phyloP scores from a whole-genome alignment of 2,113 vertebrate species.

The Damaliscus lunatus region DNA sequence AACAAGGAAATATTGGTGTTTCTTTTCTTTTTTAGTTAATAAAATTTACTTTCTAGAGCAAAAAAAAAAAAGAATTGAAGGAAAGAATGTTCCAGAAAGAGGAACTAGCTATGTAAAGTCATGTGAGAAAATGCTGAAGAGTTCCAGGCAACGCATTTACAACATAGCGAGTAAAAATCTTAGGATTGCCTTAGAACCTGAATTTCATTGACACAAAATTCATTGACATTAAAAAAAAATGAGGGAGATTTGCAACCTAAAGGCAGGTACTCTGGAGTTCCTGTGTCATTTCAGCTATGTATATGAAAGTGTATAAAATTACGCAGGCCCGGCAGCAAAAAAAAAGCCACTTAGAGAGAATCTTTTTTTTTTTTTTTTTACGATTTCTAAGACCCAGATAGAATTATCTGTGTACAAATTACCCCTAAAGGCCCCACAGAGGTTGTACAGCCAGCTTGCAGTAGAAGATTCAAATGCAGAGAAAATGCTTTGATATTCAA shows the following conservation, averaged over 20 bases:
- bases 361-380: neutral
- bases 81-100: neutral
- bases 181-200: neutral
- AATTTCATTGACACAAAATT: neutral
- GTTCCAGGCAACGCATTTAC: neutral
- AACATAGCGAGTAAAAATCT: neutral
- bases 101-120: neutral
- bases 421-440: neutral
- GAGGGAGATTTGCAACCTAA: neutral
- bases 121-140: neutral
- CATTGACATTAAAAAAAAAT: neutral
- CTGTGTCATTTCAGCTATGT: neutral
- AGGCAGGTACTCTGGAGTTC: accelerated
- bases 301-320: neutral
- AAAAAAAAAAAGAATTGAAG: neutral
- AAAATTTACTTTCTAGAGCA: neutral
- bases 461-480: neutral
- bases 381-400: neutral
- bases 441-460: neutral
- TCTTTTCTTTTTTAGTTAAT: neutral
- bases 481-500: neutral
- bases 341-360: neutral
- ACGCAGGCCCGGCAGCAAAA: neutral
- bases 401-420: neutral
- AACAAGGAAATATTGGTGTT: neutral